phyloP scores from a whole-genome alignment of 2,113 vertebrate genomes.

The Ondatra zibethicus region DNA sequence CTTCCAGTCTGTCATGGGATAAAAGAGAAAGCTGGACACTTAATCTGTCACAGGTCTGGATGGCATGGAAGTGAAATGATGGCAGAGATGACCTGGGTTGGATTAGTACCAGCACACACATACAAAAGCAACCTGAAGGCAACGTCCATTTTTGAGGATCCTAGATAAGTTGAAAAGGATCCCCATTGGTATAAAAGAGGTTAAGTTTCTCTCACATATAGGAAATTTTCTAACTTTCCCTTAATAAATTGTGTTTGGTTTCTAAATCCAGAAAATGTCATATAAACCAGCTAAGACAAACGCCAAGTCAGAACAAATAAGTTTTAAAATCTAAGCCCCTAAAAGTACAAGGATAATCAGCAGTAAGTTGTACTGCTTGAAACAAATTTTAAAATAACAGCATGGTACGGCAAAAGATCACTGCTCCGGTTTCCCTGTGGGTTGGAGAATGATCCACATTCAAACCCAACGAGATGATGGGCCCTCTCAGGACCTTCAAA shows the following conservation, averaged over 20 bases:
- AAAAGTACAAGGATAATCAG: background rate
- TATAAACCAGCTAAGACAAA: background rate
- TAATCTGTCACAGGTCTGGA: background rate
- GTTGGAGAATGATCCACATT: background rate
- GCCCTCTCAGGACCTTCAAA: background rate
- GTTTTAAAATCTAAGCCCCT: background rate
- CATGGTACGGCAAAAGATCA: background rate
- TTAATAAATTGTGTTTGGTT: background rate
- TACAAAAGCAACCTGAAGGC: background rate
- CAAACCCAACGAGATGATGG: background rate
- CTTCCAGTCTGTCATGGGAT: background rate
- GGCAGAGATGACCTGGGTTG: background rate
- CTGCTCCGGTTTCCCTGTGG: background rate
- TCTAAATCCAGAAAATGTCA: background rate
- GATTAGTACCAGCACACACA: background rate
- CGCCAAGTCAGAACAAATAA: background rate
- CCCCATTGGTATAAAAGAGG: background rate
- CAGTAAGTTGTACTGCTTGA: background rate
- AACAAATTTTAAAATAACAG: background rate
- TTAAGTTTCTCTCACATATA: background rate
- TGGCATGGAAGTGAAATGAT: background rate
- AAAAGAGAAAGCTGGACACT: background rate
- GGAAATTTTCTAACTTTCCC: background rate
- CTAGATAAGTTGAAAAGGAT: background rate
- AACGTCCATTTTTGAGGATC: background rate